A percentile compares a stretch with the other conserved stretches of the same genome.
phyloP scores from a whole-genome alignment of 2,888 invertebrate species.

The Xanthia icteritia region DNA sequence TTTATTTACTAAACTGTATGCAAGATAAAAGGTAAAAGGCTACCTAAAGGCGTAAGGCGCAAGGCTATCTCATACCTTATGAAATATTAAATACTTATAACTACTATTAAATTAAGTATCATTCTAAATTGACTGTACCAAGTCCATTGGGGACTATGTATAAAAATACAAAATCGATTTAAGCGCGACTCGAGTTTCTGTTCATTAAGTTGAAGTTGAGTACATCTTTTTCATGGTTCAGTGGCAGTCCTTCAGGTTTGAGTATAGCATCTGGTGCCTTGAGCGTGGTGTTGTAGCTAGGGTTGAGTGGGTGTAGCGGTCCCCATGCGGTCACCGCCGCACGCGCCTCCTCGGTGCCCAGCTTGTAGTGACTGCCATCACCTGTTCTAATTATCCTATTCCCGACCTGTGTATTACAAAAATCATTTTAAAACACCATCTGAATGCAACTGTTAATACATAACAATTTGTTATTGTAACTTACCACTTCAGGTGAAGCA shows the following conservation, averaged over 20 bases:
- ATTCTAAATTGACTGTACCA: conserved; percentile 21
- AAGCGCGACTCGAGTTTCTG: conserved; percentile 21
- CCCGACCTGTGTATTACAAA: conserved; percentile 80
- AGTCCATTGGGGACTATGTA: conserved; percentile 15
- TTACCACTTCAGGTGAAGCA: conserved; percentile 83
- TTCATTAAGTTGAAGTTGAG: conserved; percentile 62
- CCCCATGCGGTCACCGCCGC: conserved; percentile 78
- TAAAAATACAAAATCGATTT: conserved; percentile 4
- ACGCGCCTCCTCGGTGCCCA: conserved; percentile 83
- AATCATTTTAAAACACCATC: not conserved
- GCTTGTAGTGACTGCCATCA: conserved; percentile 91
- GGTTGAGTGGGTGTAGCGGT: conserved; percentile 84
- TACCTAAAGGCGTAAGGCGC: not conserved
- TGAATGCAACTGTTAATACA: not conserved
- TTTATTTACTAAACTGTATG: not conserved
- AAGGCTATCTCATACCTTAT: not conserved
- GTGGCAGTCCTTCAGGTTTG: conserved; percentile 79
- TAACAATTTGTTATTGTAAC: not conserved
- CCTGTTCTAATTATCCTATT: conserved; percentile 91
- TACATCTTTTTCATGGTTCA: conserved; percentile 81
- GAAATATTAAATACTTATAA: not conserved
- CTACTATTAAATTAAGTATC: not conserved
- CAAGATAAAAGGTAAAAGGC: not conserved
- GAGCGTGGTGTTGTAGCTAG: conserved; percentile 78
- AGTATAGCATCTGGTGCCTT: conserved; percentile 75